Evolutionary conservation across 2,113 vertebrate genomes (phyloP), one percentile per base, ranked within the genome.

Genomic region (Thymallus thymallus): DNA sequence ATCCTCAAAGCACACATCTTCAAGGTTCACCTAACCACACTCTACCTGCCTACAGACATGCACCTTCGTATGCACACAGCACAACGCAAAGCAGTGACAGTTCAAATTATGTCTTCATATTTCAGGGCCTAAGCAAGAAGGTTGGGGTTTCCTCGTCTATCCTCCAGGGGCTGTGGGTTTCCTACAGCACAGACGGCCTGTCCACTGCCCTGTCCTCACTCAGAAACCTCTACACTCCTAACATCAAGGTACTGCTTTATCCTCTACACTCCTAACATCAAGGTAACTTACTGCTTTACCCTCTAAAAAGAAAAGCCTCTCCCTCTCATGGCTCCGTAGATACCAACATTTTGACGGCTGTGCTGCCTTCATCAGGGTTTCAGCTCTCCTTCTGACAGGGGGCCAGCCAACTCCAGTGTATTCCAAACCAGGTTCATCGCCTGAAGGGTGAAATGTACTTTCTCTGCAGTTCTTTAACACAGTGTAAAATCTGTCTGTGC

Each of bases 1-100:
- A 98, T 99, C 76, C 97, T 99, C 81, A 99, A 99, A 95, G 98
- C 98, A 88, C 98, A 98, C 88, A 99, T 99, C 91, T 99, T 99
- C 91, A 99, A 99, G 96, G 98, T 98, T 93, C 3, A 2, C 61
- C 12, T 1, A 22, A 9, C 16, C 58, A 22, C 1, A 16, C n/a
- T 68, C 7, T 56, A 13, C 63, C 61, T 68, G 22, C 6, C n/a
- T 22, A 46, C n/a, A 9, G 46, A 20, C 14, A 16, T 16, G 13
- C 3, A 45, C 63, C 22, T 41, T 22, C 3, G 13, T 22, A 26
- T 9, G 22, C 45, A 22, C 67, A n/a, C 45, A 32, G 24, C 63
- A 56, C 58, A 62, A 67, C 73, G 62, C 67, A 55, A 24, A 23
- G 30, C 22, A 80, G 45, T 82, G 79, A 71, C 82, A 82, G 85